Conservation (phyloP, 1,140 invertebrate species). For the Chelonus insularis region DNA sequence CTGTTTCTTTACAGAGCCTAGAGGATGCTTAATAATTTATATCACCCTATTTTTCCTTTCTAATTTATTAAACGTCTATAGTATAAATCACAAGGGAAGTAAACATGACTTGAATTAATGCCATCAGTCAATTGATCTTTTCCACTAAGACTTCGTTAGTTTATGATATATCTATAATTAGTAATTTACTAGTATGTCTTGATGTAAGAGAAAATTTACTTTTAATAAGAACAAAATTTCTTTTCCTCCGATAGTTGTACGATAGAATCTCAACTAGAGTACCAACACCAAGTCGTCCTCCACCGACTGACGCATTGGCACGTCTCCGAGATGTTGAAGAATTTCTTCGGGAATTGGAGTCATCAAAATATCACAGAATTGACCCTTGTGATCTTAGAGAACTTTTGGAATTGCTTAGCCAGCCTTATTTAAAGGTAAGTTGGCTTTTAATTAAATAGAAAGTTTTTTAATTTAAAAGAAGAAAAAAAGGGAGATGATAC, state of each 20-base stretch:
- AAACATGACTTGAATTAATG: too few relatives aligned
- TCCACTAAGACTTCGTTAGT: constrained; percentile 41
- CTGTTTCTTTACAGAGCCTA: too few relatives aligned
- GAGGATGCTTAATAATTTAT: too few relatives aligned
- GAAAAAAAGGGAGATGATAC: background rate
- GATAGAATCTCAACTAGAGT: constrained; percentile 81
- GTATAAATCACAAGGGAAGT: too few relatives aligned
- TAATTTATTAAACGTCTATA: too few relatives aligned
- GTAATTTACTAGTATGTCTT: constrained; percentile 11
- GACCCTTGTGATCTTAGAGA: constrained; percentile 78
- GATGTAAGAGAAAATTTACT: background rate
- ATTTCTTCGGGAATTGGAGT: constrained; percentile 63
- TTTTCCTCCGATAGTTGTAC: constrained; percentile 69
- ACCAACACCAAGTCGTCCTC: constrained; percentile 73
- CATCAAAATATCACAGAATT: constrained; percentile 58
- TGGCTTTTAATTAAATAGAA: background rate
- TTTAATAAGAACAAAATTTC: background rate
- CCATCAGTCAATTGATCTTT: constrained; percentile 43
- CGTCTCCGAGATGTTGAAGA: constrained; percentile 78
- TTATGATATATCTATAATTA: constrained; percentile 28
- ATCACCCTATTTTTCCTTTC: too few relatives aligned
- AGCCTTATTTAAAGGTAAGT: constrained; percentile 86
- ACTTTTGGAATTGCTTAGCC: constrained; percentile 75
- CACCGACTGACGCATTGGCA: constrained; percentile 77
- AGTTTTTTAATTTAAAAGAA: background rate